Percentiles rank a stretch among this genome's conserved stretches.
Evolutionary conservation across 2,888 invertebrate genomes (phyloP).

Genomic region (Metallyticus violacea): DNA sequence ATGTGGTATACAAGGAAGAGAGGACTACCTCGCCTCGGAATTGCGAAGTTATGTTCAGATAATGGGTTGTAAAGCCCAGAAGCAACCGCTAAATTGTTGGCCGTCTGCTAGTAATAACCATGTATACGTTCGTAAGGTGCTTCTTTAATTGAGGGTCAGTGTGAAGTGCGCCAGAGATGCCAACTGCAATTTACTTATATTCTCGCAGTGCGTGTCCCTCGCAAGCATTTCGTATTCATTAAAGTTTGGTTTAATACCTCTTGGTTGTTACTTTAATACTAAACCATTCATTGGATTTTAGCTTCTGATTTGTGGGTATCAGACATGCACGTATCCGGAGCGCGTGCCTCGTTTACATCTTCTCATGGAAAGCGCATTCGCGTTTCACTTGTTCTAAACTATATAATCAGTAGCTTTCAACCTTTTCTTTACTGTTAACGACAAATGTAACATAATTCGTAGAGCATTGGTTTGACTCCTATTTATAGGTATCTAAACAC

Average conservation of each 20-base stretch:
- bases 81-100: neutral
- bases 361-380: neutral
- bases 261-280: neutral
- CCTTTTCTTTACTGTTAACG: neutral
- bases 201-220: neutral
- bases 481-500: too few species aligned
- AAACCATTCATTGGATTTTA: neutral
- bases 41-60: neutral
- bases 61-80: neutral
- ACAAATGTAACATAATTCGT: neutral
- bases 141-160: neutral
- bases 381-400: neutral
- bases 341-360: neutral
- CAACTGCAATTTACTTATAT: neutral
- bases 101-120: neutral
- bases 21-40: neutral
- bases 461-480: too few species aligned
- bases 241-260: neutral
- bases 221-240: neutral
- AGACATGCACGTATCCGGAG: neutral
- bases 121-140: neutral
- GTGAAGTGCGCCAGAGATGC: neutral
- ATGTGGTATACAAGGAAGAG: neutral
- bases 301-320: neutral
- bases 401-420: neutral